Conservation (phyloP, 2,113 vertebrate genomes). For the Myxocyprinus asiaticus region DNA sequence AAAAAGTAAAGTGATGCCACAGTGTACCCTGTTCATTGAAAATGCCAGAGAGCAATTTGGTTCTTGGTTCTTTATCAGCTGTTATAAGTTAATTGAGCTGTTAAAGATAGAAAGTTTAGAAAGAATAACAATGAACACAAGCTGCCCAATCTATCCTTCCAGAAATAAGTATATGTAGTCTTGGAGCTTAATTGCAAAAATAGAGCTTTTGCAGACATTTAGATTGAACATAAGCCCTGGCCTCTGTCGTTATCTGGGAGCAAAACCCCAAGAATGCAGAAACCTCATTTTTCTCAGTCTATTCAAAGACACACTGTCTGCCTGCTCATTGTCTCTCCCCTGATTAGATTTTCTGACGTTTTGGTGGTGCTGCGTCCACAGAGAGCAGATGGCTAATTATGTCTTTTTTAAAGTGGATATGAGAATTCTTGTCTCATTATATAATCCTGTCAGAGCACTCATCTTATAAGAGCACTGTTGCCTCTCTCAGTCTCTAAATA, state of each 20-base stretch:
- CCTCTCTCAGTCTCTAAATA: slow-evolving; percentile 10
- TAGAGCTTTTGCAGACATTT: slow-evolving; percentile 9
- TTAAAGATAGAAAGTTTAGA: slow-evolving; percentile 11
- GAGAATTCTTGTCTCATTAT: slow-evolving; percentile 51
- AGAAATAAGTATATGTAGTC: slow-evolving; percentile 21
- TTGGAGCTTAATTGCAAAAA: background rate
- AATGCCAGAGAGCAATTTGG: background rate
- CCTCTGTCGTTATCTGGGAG: background rate
- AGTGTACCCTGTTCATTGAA: background rate
- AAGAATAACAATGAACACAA: slow-evolving; percentile 20
- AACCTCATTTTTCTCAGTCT: slow-evolving; percentile 7
- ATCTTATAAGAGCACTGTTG: slow-evolving; percentile 20
- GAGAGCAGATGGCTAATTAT: slow-evolving; percentile 55
- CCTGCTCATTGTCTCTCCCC: slow-evolving; percentile 13
- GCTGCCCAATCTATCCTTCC: slow-evolving; percentile 21
- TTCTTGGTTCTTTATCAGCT: slow-evolving; percentile 23
- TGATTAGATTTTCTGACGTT: slow-evolving; percentile 48
- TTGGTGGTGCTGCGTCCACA: slow-evolving; percentile 41
- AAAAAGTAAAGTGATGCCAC: too few species aligned
- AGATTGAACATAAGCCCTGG: slow-evolving; percentile 9
- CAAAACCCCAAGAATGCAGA: slow-evolving; percentile 18
- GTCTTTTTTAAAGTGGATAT: slow-evolving; percentile 52
- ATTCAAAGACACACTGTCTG: slow-evolving; percentile 34
- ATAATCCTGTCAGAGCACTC: slow-evolving; percentile 41
- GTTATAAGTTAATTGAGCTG: background rate